These are phyloP conservation scores for Chydorus sphaericus DNA, from an alignment of 2,888 invertebrate genomes.

Conservation along the genomic window DNA sequence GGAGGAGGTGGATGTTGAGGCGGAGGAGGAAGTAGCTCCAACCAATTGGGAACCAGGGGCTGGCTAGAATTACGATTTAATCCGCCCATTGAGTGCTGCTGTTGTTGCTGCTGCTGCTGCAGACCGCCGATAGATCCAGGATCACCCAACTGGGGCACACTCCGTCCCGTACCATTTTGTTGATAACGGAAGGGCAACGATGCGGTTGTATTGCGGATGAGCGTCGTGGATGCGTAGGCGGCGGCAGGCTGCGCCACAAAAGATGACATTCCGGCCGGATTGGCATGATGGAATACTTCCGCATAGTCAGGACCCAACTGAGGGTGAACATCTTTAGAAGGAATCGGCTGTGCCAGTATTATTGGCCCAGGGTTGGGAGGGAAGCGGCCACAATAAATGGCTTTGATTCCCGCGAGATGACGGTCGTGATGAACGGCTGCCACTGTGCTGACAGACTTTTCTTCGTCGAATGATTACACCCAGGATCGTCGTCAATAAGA, in stretches of 20 bases:
- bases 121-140: background rate
- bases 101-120: too few relatives aligned
- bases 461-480: conserved; percentile 52
- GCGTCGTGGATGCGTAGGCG: conserved; percentile 75
- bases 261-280: conserved; percentile 3
- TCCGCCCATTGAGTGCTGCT: too few relatives aligned
- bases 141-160: background rate
- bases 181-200: background rate
- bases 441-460: conserved; percentile 7
- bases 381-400: conserved; percentile 1
- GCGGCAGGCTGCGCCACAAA: conserved; percentile 37
- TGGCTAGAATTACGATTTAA: background rate
- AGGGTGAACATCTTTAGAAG: conserved; percentile 1
- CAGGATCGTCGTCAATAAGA: conserved; percentile 65
- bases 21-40: conserved; percentile 20
- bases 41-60: conserved; percentile 13
- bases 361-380: conserved; percentile 1
- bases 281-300: conserved; percentile 8
- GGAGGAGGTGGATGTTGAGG: conserved; percentile 14
- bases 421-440: background rate
- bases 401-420: background rate
- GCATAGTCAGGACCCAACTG: conserved; percentile 8
- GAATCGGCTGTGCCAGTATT: background rate
- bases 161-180: background rate
- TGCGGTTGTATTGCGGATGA: conserved; percentile 33